Percentiles rank a stretch among this genome's conserved stretches.
Evolutionary conservation across 2,888 invertebrate genomes (phyloP).

Genomic region (Papilio protenor): DNA sequence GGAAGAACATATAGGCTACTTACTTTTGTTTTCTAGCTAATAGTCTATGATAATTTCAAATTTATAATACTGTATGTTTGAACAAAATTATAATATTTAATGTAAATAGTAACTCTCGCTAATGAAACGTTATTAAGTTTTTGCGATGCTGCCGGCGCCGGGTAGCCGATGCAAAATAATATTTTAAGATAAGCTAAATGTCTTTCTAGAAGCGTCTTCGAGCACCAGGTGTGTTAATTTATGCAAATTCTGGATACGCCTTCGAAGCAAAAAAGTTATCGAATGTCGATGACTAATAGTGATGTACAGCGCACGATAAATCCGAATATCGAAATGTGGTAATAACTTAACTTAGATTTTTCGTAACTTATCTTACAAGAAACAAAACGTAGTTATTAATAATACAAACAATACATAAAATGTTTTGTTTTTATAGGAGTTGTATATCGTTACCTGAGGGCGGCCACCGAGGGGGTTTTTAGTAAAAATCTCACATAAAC

Average conservation of each 20-base stretch:
- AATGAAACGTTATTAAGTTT: conserved; percentile 6
- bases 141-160: conserved; percentile 15
- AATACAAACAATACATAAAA: too few species aligned
- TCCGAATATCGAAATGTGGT: neutral
- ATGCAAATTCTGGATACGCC: conserved; percentile 2
- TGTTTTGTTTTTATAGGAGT: neutral
- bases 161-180: neutral
- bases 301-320: neutral
- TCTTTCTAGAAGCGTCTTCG: conserved; percentile 14
- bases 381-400: too few species aligned
- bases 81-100: neutral
- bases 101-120: neutral
- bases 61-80: neutral
- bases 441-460: too few species aligned
- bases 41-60: neutral
- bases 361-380: too few species aligned
- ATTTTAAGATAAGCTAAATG: neutral
- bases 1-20: too few species aligned
- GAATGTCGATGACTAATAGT: neutral
- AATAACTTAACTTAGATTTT: too few species aligned
- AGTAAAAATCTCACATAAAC: too few species aligned
- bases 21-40: neutral
- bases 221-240: conserved; percentile 4
- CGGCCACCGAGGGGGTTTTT: too few species aligned
- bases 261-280: neutral